Evolutionary conservation across 2,797 vertebrate species (phyloP).

Genomic region (Kryptopterus vitreolus): DNA sequence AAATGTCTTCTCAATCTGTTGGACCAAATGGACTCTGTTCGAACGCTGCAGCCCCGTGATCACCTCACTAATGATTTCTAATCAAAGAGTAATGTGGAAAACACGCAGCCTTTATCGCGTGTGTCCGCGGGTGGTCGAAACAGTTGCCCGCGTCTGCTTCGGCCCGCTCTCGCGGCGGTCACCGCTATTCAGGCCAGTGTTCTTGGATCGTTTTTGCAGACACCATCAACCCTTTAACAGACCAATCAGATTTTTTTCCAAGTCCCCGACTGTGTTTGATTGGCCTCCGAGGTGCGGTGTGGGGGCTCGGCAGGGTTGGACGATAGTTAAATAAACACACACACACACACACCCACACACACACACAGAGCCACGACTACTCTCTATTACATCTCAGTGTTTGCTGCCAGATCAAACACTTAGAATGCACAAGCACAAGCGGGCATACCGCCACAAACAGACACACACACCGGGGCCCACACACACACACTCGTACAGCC

Average conservation of each 20-base stretch:
- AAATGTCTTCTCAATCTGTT: conserved; percentile 72
- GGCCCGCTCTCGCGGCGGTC: conserved; percentile 56
- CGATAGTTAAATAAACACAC: conserved; percentile 51
- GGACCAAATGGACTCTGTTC: conserved; percentile 74
- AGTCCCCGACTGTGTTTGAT: conserved; percentile 57
- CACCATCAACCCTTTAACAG: conserved; percentile 64
- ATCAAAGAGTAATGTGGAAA: conserved; percentile 71
- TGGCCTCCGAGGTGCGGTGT: conserved; percentile 60
- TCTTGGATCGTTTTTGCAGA: conserved; percentile 63
- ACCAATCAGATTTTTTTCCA: conserved; percentile 55
- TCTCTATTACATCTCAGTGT: conserved; percentile 37
- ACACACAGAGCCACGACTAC: conserved; percentile 25
- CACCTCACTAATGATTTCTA: conserved; percentile 75
- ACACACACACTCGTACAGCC: conserved; percentile 26
- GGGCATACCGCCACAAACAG: conserved; percentile 13
- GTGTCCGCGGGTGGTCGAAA: conserved; percentile 31
- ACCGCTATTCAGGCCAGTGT: conserved; percentile 53
- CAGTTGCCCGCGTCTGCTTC: conserved; percentile 51
- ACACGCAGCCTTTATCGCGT: conserved; percentile 52
- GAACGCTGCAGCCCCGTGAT: conserved; percentile 67
- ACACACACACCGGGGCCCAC: conserved; percentile 17
- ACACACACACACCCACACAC: conserved; percentile 26
- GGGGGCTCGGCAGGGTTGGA: conserved; percentile 51
- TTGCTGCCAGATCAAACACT: conserved; percentile 48
- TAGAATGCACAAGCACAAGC: conserved; percentile 37